Percentiles rank a stretch among this genome's conserved stretches.
These are phyloP conservation scores for Cynoglossus semilaevis DNA, from an alignment of 2,113 vertebrate genomes.

Conservation along the genomic window DNA sequence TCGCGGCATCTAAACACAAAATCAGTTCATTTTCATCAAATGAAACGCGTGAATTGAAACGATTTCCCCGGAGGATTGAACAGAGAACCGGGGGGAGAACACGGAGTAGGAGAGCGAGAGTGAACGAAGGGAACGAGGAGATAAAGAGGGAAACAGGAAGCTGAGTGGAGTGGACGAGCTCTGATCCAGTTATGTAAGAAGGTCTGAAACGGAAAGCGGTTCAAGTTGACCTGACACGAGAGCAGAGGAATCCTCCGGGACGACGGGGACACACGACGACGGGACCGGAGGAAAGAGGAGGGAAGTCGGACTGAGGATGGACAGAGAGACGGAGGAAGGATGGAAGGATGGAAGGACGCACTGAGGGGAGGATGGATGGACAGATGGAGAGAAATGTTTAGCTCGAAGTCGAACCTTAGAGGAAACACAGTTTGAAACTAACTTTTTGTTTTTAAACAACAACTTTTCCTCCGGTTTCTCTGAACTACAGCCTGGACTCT, in stretches of 20 bases:
- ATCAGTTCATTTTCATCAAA: too few relatives aligned
- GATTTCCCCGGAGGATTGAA: too few relatives aligned
- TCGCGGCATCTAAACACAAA: too few relatives aligned
- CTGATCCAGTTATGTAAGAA: constrained; percentile 71
- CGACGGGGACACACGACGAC: constrained; percentile 25
- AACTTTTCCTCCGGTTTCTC: too few relatives aligned
- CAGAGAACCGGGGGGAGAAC: constrained; percentile 35
- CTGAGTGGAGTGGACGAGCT: constrained; percentile 39
- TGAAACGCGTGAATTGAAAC: too few relatives aligned
- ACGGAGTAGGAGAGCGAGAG: constrained; percentile 12
- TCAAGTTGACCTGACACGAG: constrained; percentile 64
- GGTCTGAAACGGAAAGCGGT: constrained; percentile 63
- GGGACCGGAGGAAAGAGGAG: background rate
- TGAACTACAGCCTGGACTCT: too few relatives aligned
- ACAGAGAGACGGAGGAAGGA: background rate
- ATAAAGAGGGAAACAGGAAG: constrained; percentile 36
- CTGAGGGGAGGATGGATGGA: too few relatives aligned
- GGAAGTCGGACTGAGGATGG: background rate
- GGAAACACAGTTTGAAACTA: too few relatives aligned
- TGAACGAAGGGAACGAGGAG: constrained; percentile 6
- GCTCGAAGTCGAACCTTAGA: too few relatives aligned
- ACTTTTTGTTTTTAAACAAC: too few relatives aligned
- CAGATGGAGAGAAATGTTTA: too few relatives aligned
- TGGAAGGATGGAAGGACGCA: background rate
- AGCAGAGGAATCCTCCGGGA: constrained; percentile 50